Base-by-base conservation (phyloP, 2,113 vertebrate species). In the Orcinus orca region DNA sequence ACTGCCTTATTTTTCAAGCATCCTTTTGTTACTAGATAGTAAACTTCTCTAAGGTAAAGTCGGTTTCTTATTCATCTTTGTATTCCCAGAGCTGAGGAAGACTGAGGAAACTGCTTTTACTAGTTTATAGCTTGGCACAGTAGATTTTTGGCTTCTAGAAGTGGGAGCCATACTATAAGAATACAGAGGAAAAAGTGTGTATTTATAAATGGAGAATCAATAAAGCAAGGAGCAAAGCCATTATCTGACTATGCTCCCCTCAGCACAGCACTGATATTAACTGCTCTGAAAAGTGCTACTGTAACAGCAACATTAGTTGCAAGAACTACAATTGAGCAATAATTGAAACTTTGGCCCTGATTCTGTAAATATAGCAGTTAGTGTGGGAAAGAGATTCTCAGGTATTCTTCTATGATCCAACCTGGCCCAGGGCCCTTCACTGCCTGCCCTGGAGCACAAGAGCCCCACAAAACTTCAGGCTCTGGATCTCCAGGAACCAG, bases 191-290 rank as follows among this genome's bases (percentile, higher is more conserved):
- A 71, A 94, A 91, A 88, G 77, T 55, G 58, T 95, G 89, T 88
- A 76, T 96, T 96, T 97, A 87, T 90, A 97, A 96, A 97, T 93
- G 95, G 83, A 96, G 92, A 97, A 96, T 97, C 96, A 96, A 97
- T 97, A 97, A 92, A 88, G 86, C 95, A 95, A 95, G 79, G 81
- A 97, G 77, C 93, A 95, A 96, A 95, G 79, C 58, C 86, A 97
- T 97, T 96, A 92, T 93, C 92, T 83, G 67, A 88, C 79, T 93
- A 33, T 71, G 73, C 79, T 93, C 96, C 60, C 82, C 73, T 89
- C 44, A 70, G 68, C 68, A 71, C 44, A 83, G 84, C 63, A 65
- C 77, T 41, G 58, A 89, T 90, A 87, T 60, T 93, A 80, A 93
- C 92, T 94, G 20, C 62, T 84, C 58, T 89, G 84, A 71, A 95